phyloP scores from a whole-genome alignment of 1,140 invertebrate species.

The Zaprionus inermis region DNA sequence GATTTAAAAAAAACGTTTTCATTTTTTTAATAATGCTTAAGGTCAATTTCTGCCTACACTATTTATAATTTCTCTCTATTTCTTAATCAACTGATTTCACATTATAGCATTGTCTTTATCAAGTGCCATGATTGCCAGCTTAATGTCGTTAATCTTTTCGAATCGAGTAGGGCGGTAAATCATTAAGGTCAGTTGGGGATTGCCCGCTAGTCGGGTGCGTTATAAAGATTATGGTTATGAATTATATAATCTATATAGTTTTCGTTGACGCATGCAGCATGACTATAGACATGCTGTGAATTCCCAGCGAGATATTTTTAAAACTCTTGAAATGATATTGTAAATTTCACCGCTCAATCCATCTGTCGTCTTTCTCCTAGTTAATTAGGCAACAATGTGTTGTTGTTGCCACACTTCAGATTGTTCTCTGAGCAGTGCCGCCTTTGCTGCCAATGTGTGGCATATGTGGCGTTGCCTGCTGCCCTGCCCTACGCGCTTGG shows the following conservation, averaged over 20 bases:
- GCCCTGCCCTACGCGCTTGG: conserved; percentile 11
- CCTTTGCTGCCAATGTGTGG: conserved; percentile 14
- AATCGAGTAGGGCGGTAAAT: neutral
- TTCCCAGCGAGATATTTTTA: neutral
- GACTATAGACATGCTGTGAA: neutral
- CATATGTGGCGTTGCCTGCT: conserved; percentile 57
- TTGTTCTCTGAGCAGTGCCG: conserved; percentile 27
- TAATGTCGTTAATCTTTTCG: neutral
- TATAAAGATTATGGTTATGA: conserved; percentile 1
- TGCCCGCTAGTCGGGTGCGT: neutral
- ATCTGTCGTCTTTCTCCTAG: conserved; percentile 57
- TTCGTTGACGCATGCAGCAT: neutral
- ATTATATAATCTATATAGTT: conserved; percentile 3
- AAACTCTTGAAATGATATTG: neutral
- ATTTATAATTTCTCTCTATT: neutral
- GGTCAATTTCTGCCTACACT: too few species aligned
- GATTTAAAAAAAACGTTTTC: too few species aligned
- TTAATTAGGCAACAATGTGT: conserved; percentile 65
- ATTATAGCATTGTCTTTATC: conserved; percentile 2
- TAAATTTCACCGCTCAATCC: conserved; percentile 21
- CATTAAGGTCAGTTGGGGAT: neutral
- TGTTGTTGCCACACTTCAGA: conserved; percentile 44
- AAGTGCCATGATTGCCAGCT: neutral
- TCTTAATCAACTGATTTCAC: neutral
- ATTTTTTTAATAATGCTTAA: too few species aligned